Evolutionary conservation across 1,140 invertebrate species (phyloP).

Genomic region (Drosophila mayri): DNA sequence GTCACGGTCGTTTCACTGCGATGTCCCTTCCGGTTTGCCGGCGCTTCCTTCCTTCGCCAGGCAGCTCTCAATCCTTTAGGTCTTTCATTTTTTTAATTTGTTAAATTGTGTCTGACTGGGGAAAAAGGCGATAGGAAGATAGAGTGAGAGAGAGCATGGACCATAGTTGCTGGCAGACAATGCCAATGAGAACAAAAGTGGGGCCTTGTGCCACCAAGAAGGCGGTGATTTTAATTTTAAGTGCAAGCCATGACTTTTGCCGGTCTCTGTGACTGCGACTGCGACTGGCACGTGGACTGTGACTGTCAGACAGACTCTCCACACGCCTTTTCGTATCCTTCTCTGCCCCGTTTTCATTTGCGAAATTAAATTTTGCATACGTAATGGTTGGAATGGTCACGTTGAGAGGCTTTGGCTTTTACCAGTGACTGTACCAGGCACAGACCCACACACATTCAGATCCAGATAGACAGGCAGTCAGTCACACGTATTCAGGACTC

Average conservation of each 20-base stretch:
- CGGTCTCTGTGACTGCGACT: constrained; percentile 43
- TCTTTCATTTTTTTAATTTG: constrained; percentile 71
- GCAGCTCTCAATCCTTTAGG: constrained; percentile 37
- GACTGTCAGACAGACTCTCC: constrained; percentile 15
- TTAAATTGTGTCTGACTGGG: constrained; percentile 72
- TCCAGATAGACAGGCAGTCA: constrained; percentile 7
- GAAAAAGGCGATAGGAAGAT: neutral
- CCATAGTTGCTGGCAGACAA: constrained; percentile 42
- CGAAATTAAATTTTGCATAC: constrained; percentile 78
- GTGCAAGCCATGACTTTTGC: constrained; percentile 57
- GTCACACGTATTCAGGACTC: constrained; percentile 13
- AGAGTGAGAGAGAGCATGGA: neutral
- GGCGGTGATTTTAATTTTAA: constrained; percentile 63
- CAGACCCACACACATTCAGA: neutral
- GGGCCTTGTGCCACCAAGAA: constrained; percentile 1
- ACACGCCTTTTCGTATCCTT: constrained; percentile 17
- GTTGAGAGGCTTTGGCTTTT: constrained; percentile 36
- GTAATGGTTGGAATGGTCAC: constrained; percentile 44
- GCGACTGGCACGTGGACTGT: constrained; percentile 31
- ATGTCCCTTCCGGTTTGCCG: constrained; percentile 61
- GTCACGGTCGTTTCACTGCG: constrained; percentile 52
- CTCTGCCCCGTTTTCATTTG: constrained; percentile 61
- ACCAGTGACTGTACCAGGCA: constrained; percentile 46
- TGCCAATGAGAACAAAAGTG: constrained; percentile 18
- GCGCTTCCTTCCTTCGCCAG: constrained; percentile 22